A percentile compares a stretch with the other conserved stretches of the same genome.
These are phyloP conservation scores for Tetraneura akinire DNA, from an alignment of 1,140 invertebrate species.

Conservation along the genomic window DNA sequence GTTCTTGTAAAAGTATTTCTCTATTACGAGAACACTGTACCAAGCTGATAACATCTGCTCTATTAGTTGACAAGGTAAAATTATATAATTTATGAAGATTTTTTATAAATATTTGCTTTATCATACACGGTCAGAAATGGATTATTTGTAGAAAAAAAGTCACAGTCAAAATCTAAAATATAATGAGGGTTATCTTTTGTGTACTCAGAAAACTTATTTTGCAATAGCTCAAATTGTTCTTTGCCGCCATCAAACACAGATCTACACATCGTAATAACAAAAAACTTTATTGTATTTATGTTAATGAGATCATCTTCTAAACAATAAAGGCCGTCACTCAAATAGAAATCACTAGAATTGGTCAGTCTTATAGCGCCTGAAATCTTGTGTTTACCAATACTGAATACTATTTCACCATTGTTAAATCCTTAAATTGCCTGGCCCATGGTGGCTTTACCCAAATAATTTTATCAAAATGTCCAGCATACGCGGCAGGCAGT, in stretches of 20 bases:
- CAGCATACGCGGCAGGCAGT: constrained; percentile 80
- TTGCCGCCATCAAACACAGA: neutral
- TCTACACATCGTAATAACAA: constrained; percentile 39
- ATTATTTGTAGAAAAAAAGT: constrained; percentile 89
- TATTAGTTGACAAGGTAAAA: constrained; percentile 59
- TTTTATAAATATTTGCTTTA: constrained; percentile 69
- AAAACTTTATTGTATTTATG: constrained; percentile 17
- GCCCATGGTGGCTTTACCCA: constrained; percentile 92
- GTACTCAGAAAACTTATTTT: constrained; percentile 10
- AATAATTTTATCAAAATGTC: constrained; percentile 75
- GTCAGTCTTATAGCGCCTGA: constrained; percentile 26
- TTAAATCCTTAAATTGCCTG: constrained; percentile 74
- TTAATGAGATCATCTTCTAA: constrained; percentile 41
- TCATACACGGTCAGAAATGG: constrained; percentile 76
- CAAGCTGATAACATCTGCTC: constrained; percentile 15
- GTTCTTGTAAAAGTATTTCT: constrained; percentile 52
- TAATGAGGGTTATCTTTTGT: constrained; percentile 58
- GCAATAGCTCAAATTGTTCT: constrained; percentile 16
- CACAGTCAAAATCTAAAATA: constrained; percentile 87
- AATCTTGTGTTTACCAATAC: constrained; percentile 71
- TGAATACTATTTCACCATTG: constrained; percentile 69
- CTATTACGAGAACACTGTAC: constrained; percentile 39
- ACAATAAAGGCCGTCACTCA: constrained; percentile 38
- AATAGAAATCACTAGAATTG: constrained; percentile 22
- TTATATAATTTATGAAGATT: constrained; percentile 67